phyloP scores from a whole-genome alignment of 2,888 invertebrate species.

The Drosophila buzzatii region DNA sequence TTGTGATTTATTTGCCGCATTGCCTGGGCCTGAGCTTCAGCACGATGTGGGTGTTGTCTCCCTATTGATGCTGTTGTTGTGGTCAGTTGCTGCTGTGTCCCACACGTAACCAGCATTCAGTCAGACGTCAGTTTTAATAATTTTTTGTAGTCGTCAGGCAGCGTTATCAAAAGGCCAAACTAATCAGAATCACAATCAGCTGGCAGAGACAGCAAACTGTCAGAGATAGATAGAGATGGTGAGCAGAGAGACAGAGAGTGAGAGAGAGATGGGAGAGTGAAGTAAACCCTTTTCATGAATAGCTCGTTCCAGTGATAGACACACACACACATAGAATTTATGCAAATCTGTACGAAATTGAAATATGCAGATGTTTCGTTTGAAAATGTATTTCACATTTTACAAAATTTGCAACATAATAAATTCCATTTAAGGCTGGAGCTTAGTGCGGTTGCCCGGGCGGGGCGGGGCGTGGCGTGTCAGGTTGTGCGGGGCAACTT shows the following conservation, averaged over 20 bases:
- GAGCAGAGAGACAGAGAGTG: slow-evolving; percentile 5
- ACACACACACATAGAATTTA: slow-evolving; percentile 54
- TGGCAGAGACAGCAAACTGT: slow-evolving; percentile 8
- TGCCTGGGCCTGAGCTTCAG: slow-evolving; percentile 13
- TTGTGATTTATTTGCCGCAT: slow-evolving; percentile 61
- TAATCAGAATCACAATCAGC: slow-evolving; percentile 64
- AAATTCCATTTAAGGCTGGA: slow-evolving; percentile 55
- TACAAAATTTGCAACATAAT: slow-evolving; percentile 78
- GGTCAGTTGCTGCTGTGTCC: slow-evolving; percentile 20
- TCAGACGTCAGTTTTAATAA: slow-evolving; percentile 70
- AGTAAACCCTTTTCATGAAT: slow-evolving; percentile 63
- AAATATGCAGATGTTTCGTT: slow-evolving; percentile 79
- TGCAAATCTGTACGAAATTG: slow-evolving; percentile 77
- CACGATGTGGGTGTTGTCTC: not conserved
- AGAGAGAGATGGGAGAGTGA: not conserved
- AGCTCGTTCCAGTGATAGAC: slow-evolving; percentile 28
- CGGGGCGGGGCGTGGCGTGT: slow-evolving; percentile 19
- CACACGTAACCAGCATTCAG: slow-evolving; percentile 51
- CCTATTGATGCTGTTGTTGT: not conserved
- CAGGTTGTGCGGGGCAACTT: slow-evolving; percentile 61
- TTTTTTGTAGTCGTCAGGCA: slow-evolving; percentile 45
- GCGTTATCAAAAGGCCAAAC: slow-evolving; percentile 55
- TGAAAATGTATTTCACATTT: slow-evolving; percentile 72
- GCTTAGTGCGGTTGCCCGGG: not conserved
- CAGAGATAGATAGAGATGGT: not conserved